Percentiles rank a stretch among this genome's conserved stretches.
phyloP scores from a whole-genome alignment of 2,888 invertebrate species.

The Lacanobia oleracea region DNA sequence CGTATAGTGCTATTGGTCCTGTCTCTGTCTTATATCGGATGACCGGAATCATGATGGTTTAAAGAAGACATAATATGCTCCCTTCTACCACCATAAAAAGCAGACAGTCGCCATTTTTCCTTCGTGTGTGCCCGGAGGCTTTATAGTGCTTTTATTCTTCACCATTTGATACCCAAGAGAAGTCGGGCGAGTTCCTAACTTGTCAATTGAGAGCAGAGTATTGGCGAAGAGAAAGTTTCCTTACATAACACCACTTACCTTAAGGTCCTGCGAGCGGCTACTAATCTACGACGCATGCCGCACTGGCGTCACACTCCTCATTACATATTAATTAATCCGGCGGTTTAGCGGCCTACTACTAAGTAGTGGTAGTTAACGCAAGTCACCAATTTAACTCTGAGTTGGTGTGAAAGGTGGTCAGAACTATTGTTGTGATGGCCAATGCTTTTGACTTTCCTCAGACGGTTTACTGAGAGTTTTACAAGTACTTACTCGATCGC shows the following conservation, averaged over 20 bases:
- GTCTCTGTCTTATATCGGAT: too few relatives aligned
- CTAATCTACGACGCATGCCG: neutral
- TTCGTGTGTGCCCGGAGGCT: too few relatives aligned
- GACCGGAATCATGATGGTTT: too few relatives aligned
- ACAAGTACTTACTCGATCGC: too few relatives aligned
- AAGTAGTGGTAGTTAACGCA: neutral
- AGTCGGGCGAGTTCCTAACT: neutral
- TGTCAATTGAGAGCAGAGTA: slow-evolving; percentile 30
- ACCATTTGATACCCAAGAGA: neutral
- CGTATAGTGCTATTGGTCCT: too few relatives aligned
- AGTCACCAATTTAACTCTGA: neutral
- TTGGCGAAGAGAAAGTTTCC: slow-evolving; percentile 27
- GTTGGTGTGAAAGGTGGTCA: too few relatives aligned
- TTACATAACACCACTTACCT: slow-evolving; percentile 26
- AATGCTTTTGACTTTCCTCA: too few relatives aligned
- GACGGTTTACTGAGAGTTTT: too few relatives aligned
- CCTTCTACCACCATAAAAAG: too few relatives aligned
- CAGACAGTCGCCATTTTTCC: too few relatives aligned
- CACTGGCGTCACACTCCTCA: slow-evolving; percentile 7
- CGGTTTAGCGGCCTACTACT: neutral
- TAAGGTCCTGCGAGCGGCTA: slow-evolving; percentile 12
- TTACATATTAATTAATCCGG: slow-evolving; percentile 1
- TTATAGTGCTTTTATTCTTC: neutral
- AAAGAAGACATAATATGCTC: too few relatives aligned
- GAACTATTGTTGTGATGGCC: too few relatives aligned